Evolutionary conservation across 2,113 vertebrate genomes (phyloP).

Genomic region (Bubo scandiacus): DNA sequence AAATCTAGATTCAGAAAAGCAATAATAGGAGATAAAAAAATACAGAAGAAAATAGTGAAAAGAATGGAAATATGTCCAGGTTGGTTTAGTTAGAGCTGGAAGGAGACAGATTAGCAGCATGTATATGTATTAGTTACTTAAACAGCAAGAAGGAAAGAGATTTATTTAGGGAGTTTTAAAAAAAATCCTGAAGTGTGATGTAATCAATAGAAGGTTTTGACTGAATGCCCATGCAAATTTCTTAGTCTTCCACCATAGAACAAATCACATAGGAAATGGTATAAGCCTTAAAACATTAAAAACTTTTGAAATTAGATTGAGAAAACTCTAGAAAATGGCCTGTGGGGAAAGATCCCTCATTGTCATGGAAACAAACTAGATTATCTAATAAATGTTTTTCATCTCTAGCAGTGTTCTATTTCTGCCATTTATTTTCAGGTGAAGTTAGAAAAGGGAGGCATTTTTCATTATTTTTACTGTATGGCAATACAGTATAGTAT

Average conservation of each 20-base stretch:
- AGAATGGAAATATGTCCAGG: background rate
- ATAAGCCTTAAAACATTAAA: background rate
- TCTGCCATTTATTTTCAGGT: background rate
- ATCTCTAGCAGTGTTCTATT: constrained; percentile 11
- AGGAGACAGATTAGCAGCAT: background rate
- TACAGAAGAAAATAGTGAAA: background rate
- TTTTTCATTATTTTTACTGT: background rate
- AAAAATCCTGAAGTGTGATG: background rate
- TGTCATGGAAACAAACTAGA: constrained; percentile 55
- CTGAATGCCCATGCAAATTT: background rate
- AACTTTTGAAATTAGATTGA: background rate
- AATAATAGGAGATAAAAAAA: background rate
- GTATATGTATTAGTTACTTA: background rate
- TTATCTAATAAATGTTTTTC: constrained; percentile 23
- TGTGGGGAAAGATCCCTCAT: constrained; percentile 4
- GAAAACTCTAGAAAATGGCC: constrained; percentile 19
- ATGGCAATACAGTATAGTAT: background rate
- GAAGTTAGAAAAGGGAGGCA: background rate
- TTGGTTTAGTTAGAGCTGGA: background rate
- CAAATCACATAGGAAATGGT: background rate
- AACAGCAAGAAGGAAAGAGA: background rate
- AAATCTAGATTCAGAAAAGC: background rate
- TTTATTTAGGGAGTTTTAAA: background rate
- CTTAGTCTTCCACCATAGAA: background rate
- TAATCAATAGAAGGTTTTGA: background rate